Evolutionary conservation across 2,888 invertebrate species (phyloP), one percentile per base, ranked within the genome.

Genomic region (Shargacucullia verbasci): DNA sequence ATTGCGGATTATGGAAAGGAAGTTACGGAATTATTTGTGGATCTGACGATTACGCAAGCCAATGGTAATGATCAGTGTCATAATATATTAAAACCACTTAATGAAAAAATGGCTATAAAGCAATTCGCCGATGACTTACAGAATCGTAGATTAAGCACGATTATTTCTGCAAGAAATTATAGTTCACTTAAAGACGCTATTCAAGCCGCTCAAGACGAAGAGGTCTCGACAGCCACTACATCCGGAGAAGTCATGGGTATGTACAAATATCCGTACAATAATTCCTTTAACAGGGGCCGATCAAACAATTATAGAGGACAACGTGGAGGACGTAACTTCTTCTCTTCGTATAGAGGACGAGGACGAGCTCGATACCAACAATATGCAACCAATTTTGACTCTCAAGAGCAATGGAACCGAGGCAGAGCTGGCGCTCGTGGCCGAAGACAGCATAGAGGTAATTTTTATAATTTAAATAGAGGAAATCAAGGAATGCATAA

Each of bases 121-220:
- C 49, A 40, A 9, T 50, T 60, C 46, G 15, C 41, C 31, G 55
- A 41, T 7, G 55, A 55, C 3, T 34, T 50, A 8, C 34, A 46
- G 11, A 50, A 35, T 37, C 31, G 20, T 2, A 25, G 20, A 8
- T 15, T 60, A 11, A 43, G 49, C 13, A 49, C 45, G 9, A 46
- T 54, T 27, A 39, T 59, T 12, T 20, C 54, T 1, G 59, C 59
- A 6, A 48, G 54, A 1, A 59, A 59, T 14, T 59, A 59, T 10
- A 40, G 20, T 14, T 48, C 34, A 10, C 35, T 60, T 3, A 60
- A 50, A 13, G 55, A 55, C 8, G 60, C 50, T 1, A 31, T 60
- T n/a, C 49, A 46, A 27, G 55, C 60, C 10, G 60, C 60, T 0
- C 45, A 50, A 35, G 60, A 60, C 5, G 54, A 59, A 20, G 49